A percentile compares a stretch with the other conserved stretches of the same genome.
Conservation (phyloP, 2,113 vertebrate genomes). For the Promerops cafer region DNA sequence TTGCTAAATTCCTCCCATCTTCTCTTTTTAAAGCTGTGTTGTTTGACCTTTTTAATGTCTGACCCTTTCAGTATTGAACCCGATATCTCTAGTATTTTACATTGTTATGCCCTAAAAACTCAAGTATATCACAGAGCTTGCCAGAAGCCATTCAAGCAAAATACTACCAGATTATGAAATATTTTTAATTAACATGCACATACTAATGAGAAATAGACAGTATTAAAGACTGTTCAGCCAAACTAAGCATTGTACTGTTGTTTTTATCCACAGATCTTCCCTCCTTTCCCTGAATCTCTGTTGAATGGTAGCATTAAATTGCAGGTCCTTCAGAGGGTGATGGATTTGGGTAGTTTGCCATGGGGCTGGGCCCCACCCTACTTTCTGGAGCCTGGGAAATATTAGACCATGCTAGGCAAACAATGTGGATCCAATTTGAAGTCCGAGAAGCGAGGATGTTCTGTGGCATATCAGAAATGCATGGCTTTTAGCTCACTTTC, state of each 20-base stretch:
- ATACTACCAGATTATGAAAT: background rate
- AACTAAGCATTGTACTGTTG: background rate
- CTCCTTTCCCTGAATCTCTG: background rate
- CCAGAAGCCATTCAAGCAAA: background rate
- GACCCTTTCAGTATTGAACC: background rate
- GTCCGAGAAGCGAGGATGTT: accelerated
- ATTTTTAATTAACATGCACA: background rate
- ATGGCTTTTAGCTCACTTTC: background rate
- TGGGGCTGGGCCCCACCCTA: background rate
- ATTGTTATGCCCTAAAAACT: background rate
- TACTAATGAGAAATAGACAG: background rate
- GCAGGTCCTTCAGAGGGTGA: background rate
- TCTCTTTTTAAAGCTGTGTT: background rate
- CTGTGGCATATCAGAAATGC: background rate
- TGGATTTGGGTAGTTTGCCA: background rate
- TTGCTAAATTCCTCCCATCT: background rate
- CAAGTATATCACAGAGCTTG: background rate
- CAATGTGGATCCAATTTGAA: background rate
- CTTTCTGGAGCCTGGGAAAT: background rate
- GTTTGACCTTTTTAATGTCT: background rate
- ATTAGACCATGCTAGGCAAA: background rate
- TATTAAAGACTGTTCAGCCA: background rate
- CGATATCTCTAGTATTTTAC: background rate
- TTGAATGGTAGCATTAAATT: background rate
- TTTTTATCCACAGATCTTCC: background rate